Percentiles rank a stretch among this genome's conserved stretches.
These are phyloP conservation scores for Cataglyphis cursor DNA, from an alignment of 2,888 invertebrate genomes.

Conservation along the genomic window DNA sequence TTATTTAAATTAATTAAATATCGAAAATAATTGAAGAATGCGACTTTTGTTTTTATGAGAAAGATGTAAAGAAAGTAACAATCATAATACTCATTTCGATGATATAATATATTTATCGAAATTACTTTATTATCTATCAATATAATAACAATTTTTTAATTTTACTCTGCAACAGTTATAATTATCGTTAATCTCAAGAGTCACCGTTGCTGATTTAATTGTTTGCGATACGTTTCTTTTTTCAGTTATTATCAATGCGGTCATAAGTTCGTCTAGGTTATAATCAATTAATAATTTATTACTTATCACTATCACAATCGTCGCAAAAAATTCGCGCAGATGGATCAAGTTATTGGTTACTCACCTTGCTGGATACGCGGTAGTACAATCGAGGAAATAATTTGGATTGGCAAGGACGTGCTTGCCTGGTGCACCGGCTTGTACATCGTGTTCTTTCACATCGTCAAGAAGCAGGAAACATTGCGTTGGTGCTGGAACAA, in stretches of 20 bases:
- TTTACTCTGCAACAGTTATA: background rate
- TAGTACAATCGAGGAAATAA: slow-evolving; percentile 76
- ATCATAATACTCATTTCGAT: background rate
- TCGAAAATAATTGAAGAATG: background rate
- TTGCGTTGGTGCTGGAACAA: slow-evolving; percentile 73
- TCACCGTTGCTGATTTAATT: background rate
- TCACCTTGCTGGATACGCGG: slow-evolving; percentile 81
- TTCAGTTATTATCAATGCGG: background rate
- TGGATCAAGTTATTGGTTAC: slow-evolving; percentile 69
- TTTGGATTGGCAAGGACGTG: slow-evolving; percentile 81
- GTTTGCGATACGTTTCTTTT: slow-evolving; percentile 26
- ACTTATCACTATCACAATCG: background rate
- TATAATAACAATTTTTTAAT: background rate
- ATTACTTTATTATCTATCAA: background rate
- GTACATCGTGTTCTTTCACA: slow-evolving; percentile 79
- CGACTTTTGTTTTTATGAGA: background rate
- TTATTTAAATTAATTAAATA: background rate
- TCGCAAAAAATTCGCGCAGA: slow-evolving; percentile 1
- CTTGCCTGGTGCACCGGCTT: slow-evolving; percentile 82
- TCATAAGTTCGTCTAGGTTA: slow-evolving; percentile 26
- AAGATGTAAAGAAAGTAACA: background rate
- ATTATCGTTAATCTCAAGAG: background rate
- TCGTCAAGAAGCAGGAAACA: slow-evolving; percentile 65
- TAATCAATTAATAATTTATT: background rate
- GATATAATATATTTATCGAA: background rate